These are phyloP conservation scores for Ricordea florida DNA, from an alignment of 92 coral and sea anemone species.

Conservation along the genomic window DNA sequence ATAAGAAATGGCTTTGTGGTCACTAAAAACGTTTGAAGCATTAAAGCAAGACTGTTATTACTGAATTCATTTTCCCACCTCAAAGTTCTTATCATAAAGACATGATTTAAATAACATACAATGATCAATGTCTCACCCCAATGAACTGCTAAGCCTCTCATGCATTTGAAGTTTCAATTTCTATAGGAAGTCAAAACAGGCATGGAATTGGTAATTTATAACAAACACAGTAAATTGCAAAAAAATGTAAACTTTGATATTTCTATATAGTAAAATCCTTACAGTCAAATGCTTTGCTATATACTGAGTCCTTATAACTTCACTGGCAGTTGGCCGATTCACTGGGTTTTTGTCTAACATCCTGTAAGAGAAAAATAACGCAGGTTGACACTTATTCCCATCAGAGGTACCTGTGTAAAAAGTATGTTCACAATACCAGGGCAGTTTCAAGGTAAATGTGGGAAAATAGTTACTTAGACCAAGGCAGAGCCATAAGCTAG, in stretches of 20 bases:
- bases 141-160: constrained; percentile 14
- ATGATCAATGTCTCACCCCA: constrained; percentile 7
- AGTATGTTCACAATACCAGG: neutral
- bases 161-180: constrained; percentile 68
- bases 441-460: too few relatives aligned
- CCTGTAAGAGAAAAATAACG: constrained; percentile 20
- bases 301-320: constrained; percentile 68
- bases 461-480: too few relatives aligned
- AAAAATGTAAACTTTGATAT: neutral
- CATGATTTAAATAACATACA: neutral
- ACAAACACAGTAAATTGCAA: neutral
- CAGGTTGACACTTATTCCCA: too few relatives aligned
- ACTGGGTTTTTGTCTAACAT: constrained; percentile 85
- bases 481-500: too few relatives aligned
- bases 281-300: constrained; percentile 82
- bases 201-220: neutral
- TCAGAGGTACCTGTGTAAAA: neutral
- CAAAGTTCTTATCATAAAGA: too few relatives aligned
- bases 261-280: neutral
- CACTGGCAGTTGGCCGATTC: constrained; percentile 84
- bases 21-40: too few relatives aligned
- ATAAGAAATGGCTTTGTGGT: too few relatives aligned
- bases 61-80: too few relatives aligned
- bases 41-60: too few relatives aligned
- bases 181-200: constrained; percentile 17